These are phyloP conservation scores for Neoarius graeffei DNA, from an alignment of 2,113 vertebrate genomes.

Conservation along the genomic window DNA sequence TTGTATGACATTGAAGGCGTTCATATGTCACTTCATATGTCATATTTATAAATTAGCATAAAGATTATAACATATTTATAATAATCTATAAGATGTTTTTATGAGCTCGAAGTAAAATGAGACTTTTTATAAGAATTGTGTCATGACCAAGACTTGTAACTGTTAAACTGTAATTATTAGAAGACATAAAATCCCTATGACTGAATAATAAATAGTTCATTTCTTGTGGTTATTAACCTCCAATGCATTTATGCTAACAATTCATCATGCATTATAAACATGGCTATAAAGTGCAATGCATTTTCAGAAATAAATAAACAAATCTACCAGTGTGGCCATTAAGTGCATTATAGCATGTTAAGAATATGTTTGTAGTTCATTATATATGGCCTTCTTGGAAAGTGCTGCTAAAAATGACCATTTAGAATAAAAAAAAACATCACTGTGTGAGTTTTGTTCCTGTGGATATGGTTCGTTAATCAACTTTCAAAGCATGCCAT, in stretches of 20 bases:
- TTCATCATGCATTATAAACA: background rate
- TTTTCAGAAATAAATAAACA: background rate
- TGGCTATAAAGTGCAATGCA: background rate
- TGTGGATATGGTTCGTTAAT: slow-evolving; percentile 55
- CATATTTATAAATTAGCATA: background rate
- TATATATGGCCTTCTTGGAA: background rate
- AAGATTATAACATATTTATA: background rate
- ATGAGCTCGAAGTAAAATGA: background rate
- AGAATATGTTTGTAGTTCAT: background rate
- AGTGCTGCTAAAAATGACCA: background rate
- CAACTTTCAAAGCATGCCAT: slow-evolving; percentile 59
- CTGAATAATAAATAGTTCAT: background rate
- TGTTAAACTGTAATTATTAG: background rate
- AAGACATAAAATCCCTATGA: background rate
- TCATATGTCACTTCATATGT: too few relatives aligned
- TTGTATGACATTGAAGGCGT: too few relatives aligned
- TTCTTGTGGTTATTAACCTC: background rate
- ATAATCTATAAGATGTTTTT: background rate
- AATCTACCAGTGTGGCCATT: background rate
- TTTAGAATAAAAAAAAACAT: background rate
- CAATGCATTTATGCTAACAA: background rate
- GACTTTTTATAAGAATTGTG: background rate
- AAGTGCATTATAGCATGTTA: background rate
- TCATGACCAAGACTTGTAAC: background rate
- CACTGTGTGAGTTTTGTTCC: slow-evolving; percentile 37